These are phyloP conservation scores for Eidolon dupreanum DNA, from an alignment of 2,797 vertebrate genomes.

Conservation along the genomic window DNA sequence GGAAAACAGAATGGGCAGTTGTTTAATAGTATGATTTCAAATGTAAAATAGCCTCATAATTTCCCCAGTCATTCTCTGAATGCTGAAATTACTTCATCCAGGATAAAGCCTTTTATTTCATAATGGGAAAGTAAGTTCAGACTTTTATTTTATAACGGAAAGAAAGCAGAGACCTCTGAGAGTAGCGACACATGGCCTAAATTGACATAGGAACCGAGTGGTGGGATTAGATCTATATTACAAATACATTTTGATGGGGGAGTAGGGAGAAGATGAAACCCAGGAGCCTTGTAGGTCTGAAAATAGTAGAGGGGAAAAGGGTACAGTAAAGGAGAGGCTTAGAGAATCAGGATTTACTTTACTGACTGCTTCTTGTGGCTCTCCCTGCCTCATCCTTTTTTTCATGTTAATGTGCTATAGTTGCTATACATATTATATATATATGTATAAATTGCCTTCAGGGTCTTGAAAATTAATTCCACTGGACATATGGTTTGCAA, in stretches of 20 bases:
- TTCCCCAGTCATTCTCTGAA: background rate
- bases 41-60: background rate
- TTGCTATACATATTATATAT: too few species aligned
- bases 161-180: background rate
- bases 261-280: background rate
- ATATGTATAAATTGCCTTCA: conserved; percentile 31
- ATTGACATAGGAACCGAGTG: background rate
- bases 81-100: background rate
- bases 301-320: background rate
- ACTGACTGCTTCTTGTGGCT: background rate
- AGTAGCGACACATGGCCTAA: background rate
- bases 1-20: background rate
- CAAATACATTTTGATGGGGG: background rate
- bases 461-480: conserved; percentile 51
- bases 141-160: background rate
- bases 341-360: background rate
- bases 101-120: conserved; percentile 22
- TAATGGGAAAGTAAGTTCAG: background rate
- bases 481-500: conserved; percentile 51
- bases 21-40: background rate
- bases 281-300: background rate
- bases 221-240: background rate
- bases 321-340: background rate
- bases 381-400: background rate
- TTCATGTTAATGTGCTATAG: background rate